Evolutionary conservation across 1,140 invertebrate genomes (phyloP), one percentile per base, ranked within the genome.

Genomic region (Pachyrhynchus sulphureomaculatus): DNA sequence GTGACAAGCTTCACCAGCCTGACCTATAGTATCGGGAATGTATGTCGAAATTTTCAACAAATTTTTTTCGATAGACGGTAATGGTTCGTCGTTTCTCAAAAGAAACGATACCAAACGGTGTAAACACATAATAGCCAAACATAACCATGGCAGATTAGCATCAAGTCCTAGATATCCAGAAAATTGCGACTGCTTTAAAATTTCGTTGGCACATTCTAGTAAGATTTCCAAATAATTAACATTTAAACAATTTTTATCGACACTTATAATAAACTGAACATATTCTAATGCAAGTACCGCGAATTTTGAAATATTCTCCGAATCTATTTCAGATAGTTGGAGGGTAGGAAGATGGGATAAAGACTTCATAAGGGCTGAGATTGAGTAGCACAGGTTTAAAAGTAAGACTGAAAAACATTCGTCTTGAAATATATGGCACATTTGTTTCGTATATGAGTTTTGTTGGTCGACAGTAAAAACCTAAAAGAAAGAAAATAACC

Each of bases 201-300:
- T 62, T 49, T 55, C 49, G 32, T 56, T 74, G 0, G 74, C 72
- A 68, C 80, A 82, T 10, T 71, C 74, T 5, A 84, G 45, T 2
- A 69, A 55, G 0, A 75, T 13, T 8, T 73, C 66, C 5, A 70
- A 57, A 47, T 41, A 63, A 62, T 68, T 66, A 12, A 72, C 18
- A 67, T 49, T 57, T 4, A 36, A 64, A 1, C 54, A 63, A 42
- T 62, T 56, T 15, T 71, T 54, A 6, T 66, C 44, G 1, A 18
- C 18, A 6, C 69, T 26, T 6, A 80, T 60, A 37, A 78, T 74
- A 73, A 73, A 78, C 20, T 75, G 74, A 5, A 72, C 69, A 49
- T 82, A 78, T 76, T 89, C 85, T 17, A 86, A 71, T 65, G 82
- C 84, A 0, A 88, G 57, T 2, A 86, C 73, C 45, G 79, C 79